Percentiles rank a stretch among this genome's conserved stretches.
Evolutionary conservation across 2,797 vertebrate species (phyloP).

Genomic region (Rhinella marina): DNA sequence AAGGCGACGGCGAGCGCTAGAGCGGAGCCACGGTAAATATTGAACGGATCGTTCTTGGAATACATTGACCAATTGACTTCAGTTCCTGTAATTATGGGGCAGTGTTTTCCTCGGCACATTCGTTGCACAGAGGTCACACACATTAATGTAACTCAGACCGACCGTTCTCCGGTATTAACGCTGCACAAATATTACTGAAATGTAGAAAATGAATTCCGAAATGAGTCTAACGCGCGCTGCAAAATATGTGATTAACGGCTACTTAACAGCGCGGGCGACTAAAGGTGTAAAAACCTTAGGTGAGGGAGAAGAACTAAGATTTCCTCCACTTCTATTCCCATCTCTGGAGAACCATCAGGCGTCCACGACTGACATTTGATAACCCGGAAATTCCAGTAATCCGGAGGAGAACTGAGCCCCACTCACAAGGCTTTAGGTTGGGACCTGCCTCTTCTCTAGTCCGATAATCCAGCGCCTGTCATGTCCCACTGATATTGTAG

Average conservation of each 20-base stretch:
- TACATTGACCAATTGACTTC: slow-evolving; percentile 57
- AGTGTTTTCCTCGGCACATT: slow-evolving; percentile 47
- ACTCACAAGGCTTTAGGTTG: too few relatives aligned
- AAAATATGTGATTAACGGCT: slow-evolving; percentile 13
- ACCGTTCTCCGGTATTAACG: background rate
- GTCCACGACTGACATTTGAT: too few relatives aligned
- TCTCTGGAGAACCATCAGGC: too few relatives aligned
- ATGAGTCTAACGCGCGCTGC: background rate
- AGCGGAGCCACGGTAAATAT: slow-evolving; percentile 63
- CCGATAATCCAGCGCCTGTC: too few relatives aligned
- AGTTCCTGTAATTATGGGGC: slow-evolving; percentile 63
- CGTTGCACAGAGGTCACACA: slow-evolving; percentile 35
- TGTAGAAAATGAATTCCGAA: slow-evolving; percentile 30
- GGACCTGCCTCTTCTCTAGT: too few relatives aligned
- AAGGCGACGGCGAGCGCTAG: slow-evolving; percentile 46
- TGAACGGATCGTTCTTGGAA: slow-evolving; percentile 66
- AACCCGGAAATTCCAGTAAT: too few relatives aligned
- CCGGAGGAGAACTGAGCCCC: too few relatives aligned
- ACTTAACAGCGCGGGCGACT: background rate
- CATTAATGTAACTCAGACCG: slow-evolving; percentile 57
- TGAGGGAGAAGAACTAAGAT: too few relatives aligned
- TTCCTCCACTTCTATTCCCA: too few relatives aligned
- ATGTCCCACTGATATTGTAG: too few relatives aligned
- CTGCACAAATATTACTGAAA: slow-evolving; percentile 38
- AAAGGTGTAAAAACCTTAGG: background rate